A percentile compares a stretch with the other conserved stretches of the same genome.
Evolutionary conservation across 2,113 vertebrate genomes (phyloP).

Genomic region (Calyptommatus sinebrachiatus): DNA sequence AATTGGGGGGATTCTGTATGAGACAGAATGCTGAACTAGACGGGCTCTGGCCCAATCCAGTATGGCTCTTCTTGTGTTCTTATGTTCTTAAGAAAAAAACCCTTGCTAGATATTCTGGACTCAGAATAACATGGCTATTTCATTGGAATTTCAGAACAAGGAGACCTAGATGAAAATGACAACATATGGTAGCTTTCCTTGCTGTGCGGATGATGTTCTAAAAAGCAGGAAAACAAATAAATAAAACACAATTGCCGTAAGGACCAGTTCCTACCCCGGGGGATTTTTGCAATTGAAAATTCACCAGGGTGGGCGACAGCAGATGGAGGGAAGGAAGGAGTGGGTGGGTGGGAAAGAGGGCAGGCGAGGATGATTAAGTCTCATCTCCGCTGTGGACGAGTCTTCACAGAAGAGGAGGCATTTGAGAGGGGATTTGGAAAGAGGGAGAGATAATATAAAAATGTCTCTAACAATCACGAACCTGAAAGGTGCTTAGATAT

Average conservation of each 20-base stretch:
- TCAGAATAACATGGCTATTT: too few species aligned
- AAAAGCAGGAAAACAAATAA: not conserved
- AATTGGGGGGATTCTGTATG: too few species aligned
- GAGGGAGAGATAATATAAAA: not conserved
- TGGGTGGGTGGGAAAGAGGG: not conserved
- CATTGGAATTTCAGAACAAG: not conserved
- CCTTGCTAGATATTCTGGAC: too few species aligned
- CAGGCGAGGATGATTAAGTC: fast-evolving
- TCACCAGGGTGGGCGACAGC: not conserved
- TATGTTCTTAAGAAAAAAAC: too few species aligned
- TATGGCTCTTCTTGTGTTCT: too few species aligned
- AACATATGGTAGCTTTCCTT: not conserved
- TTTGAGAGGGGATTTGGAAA: not conserved
- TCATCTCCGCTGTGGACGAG: not conserved
- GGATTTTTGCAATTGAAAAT: not conserved
- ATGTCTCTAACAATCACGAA: not conserved
- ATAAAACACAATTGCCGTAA: not conserved
- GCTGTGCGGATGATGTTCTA: not conserved
- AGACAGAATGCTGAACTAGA: too few species aligned
- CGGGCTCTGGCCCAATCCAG: too few species aligned
- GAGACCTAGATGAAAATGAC: not conserved
- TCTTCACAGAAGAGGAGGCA: not conserved
- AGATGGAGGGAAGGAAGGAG: not conserved
- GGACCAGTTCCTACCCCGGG: not conserved
- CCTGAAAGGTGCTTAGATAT: fast-evolving